Percentiles rank a stretch among this genome's conserved stretches.
Evolutionary conservation across 2,113 vertebrate species (phyloP).

Genomic region (Vicugna pacos): DNA sequence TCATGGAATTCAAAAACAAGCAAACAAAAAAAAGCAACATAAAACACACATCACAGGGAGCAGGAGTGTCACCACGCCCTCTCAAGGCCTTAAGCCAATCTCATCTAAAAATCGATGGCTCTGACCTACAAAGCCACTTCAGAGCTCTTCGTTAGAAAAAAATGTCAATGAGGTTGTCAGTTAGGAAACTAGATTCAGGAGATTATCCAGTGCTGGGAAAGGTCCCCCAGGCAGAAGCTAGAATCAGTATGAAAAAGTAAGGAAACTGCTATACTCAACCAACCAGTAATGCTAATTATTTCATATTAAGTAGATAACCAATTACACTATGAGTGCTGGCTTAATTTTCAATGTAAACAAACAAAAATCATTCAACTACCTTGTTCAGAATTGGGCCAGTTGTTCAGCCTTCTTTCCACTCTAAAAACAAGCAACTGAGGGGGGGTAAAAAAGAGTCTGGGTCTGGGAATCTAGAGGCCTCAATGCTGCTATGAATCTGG

Average conservation of each 20-base stretch:
- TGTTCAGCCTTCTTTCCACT: background rate
- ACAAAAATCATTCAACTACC: background rate
- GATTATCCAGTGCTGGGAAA: constrained; percentile 24
- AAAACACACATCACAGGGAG: constrained; percentile 15
- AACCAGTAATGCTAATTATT: background rate
- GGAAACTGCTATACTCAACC: background rate
- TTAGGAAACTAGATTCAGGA: constrained; percentile 31
- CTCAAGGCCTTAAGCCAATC: constrained; percentile 47
- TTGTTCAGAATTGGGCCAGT: background rate
- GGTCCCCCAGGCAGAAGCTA: background rate
- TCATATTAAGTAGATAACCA: background rate
- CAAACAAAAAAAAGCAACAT: background rate
- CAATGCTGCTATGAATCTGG: background rate
- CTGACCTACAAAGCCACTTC: constrained; percentile 57
- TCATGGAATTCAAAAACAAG: background rate
- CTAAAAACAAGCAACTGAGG: background rate
- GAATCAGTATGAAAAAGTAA: background rate
- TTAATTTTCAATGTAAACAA: constrained; percentile 29
- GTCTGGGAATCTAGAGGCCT: background rate
- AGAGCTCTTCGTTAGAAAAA: constrained; percentile 61
- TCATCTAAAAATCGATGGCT: constrained; percentile 55
- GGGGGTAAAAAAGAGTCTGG: background rate
- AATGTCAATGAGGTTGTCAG: constrained; percentile 31
- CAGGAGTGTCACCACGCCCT: background rate
- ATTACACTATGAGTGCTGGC: background rate